These are phyloP conservation scores for Gallinago paraguaiae DNA, from an alignment of 2,113 vertebrate species.

Conservation along the genomic window DNA sequence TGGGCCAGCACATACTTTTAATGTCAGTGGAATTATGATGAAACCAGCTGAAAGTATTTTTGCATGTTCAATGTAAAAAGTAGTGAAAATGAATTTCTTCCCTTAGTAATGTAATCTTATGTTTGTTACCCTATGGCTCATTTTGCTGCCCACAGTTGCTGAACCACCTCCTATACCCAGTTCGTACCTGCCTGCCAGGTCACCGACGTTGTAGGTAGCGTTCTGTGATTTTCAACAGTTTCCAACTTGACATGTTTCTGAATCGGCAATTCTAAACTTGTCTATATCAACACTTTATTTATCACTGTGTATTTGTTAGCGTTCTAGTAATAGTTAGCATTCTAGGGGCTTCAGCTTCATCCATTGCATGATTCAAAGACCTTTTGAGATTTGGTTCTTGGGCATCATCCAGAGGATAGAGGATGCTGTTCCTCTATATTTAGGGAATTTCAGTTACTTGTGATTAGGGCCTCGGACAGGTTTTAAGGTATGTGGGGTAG, in stretches of 20 bases:
- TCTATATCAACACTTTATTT: neutral
- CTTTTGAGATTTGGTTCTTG: neutral
- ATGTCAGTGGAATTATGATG: neutral
- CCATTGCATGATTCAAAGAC: neutral
- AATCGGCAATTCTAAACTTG: neutral
- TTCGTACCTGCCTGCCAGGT: neutral
- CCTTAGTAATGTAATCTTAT: neutral
- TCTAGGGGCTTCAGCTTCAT: neutral
- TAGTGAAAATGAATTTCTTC: neutral
- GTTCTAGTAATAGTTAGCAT: neutral
- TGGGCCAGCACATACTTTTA: neutral
- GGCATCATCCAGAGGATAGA: neutral
- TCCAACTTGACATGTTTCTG: neutral
- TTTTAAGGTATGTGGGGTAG: neutral
- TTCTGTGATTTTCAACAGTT: neutral
- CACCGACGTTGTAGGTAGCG: neutral
- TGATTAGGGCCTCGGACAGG: neutral
- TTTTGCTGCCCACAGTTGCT: neutral
- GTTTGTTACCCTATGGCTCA: neutral
- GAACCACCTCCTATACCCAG: neutral
- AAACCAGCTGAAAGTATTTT: neutral
- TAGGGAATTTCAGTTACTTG: neutral
- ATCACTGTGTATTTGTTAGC: neutral
- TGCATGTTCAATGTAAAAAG: neutral
- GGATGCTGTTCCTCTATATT: neutral